A percentile compares a stretch with the other conserved stretches of the same genome.
Conservation (phyloP, 2,888 invertebrate genomes). For the Spodoptera exigua region DNA sequence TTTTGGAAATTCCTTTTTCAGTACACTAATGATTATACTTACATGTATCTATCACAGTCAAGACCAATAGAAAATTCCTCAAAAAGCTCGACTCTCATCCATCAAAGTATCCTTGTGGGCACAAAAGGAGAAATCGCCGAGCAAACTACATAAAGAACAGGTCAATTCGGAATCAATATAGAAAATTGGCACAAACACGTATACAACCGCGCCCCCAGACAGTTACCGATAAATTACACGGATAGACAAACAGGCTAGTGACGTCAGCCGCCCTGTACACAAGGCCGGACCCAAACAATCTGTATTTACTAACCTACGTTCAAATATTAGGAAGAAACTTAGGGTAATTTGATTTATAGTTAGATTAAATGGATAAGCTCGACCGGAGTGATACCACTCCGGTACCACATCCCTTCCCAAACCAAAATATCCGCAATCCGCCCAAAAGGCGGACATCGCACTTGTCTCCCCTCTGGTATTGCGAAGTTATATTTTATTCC, state of each 20-base stretch:
- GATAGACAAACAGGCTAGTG: slow-evolving; percentile 42
- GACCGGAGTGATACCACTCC: too few relatives aligned
- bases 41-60: too few relatives aligned
- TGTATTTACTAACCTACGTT: not conserved
- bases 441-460: too few relatives aligned
- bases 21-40: too few relatives aligned
- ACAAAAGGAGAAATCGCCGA: slow-evolving; percentile 1
- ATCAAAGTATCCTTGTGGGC: slow-evolving; percentile 7
- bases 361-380: too few relatives aligned
- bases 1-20: too few relatives aligned
- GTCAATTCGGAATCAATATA: slow-evolving; percentile 22
- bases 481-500: too few relatives aligned
- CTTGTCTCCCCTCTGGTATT: too few relatives aligned
- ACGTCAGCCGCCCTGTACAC: slow-evolving; percentile 45
- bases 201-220: slow-evolving; percentile 41
- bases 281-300: slow-evolving; percentile 19
- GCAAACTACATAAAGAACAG: slow-evolving; percentile 2
- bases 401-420: too few relatives aligned
- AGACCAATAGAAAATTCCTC: too few relatives aligned
- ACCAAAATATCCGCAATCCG: too few relatives aligned
- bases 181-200: slow-evolving; percentile 27
- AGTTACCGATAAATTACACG: slow-evolving; percentile 37
- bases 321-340: slow-evolving; percentile 4
- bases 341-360: not conserved
- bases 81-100: not conserved